Percentiles rank a stretch among this genome's conserved stretches.
Conservation (phyloP, 2,113 vertebrate genomes). For the Xenopus laevis region DNA sequence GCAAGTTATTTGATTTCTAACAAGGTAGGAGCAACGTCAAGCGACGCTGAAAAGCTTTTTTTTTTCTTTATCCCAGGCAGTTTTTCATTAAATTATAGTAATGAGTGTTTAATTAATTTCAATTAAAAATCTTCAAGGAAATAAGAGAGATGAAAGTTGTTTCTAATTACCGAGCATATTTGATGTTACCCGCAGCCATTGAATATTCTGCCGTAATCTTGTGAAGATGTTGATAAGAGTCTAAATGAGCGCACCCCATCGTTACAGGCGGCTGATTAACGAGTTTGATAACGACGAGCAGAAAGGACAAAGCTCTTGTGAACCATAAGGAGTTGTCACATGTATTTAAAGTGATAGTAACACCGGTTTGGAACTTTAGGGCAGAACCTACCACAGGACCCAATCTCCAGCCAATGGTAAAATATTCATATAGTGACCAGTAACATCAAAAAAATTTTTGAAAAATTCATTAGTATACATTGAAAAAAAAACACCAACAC, state of each 20-base stretch:
- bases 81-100: conserved; percentile 40
- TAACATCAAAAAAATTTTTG: no score
- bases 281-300: conserved; percentile 20
- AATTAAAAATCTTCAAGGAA: conserved; percentile 44
- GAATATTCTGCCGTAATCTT: conserved; percentile 8
- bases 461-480: no score
- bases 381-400: background rate
- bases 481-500: no score
- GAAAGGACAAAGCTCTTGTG: conserved; percentile 3
- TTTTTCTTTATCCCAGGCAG: conserved; percentile 8
- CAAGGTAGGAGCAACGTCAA: background rate
- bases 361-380: no score
- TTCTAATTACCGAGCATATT: conserved; percentile 41
- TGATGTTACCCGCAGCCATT: conserved; percentile 35
- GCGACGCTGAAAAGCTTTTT: no score
- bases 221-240: conserved; percentile 14
- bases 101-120: conserved; percentile 43
- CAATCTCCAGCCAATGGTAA: no score
- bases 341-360: conserved; percentile 2
- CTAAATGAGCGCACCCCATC: conserved; percentile 8
- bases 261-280: background rate
- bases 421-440: no score
- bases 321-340: conserved; percentile 15
- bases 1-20: background rate
- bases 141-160: conserved; percentile 40